A percentile compares a stretch with the other conserved stretches of the same genome.
Evolutionary conservation across 2,888 invertebrate genomes (phyloP).

Genomic region (Acanthosepion lycidas): DNA sequence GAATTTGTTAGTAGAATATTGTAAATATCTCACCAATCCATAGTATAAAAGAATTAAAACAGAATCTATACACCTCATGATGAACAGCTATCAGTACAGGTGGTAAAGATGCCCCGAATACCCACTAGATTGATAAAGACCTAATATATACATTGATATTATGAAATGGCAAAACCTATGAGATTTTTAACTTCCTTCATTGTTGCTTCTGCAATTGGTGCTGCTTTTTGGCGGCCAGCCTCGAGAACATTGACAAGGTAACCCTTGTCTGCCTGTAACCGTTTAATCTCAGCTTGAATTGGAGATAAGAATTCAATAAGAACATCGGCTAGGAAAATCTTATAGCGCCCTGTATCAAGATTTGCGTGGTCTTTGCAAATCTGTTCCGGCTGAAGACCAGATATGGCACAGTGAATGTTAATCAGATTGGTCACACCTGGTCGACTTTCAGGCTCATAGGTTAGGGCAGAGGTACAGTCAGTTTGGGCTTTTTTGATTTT

Average conservation of each 20-base stretch:
- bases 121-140: too few relatives aligned
- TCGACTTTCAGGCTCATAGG: constrained; percentile 84
- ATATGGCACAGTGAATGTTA: constrained; percentile 85
- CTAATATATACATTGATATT: not conserved
- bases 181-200: constrained; percentile 80
- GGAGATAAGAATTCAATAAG: constrained; percentile 83
- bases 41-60: too few relatives aligned
- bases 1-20: too few relatives aligned
- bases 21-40: too few relatives aligned
- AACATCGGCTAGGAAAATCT: constrained; percentile 83
- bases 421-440: constrained; percentile 94
- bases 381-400: constrained; percentile 81
- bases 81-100: too few relatives aligned
- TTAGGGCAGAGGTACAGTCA: constrained; percentile 87
- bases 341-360: constrained; percentile 87
- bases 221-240: constrained; percentile 81
- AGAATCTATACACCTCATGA: too few relatives aligned
- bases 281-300: constrained; percentile 80
- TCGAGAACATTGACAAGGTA: constrained; percentile 81
- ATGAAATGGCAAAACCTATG: constrained; percentile 76
- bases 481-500: constrained; percentile 92
- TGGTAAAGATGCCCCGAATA: too few relatives aligned
- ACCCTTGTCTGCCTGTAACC: constrained; percentile 79
- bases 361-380: constrained; percentile 81
- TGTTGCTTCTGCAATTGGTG: constrained; percentile 79